phyloP scores from a whole-genome alignment of 37 sponge, comb jelly and placozoan species.

The Halisarca cf. caerulea region DNA sequence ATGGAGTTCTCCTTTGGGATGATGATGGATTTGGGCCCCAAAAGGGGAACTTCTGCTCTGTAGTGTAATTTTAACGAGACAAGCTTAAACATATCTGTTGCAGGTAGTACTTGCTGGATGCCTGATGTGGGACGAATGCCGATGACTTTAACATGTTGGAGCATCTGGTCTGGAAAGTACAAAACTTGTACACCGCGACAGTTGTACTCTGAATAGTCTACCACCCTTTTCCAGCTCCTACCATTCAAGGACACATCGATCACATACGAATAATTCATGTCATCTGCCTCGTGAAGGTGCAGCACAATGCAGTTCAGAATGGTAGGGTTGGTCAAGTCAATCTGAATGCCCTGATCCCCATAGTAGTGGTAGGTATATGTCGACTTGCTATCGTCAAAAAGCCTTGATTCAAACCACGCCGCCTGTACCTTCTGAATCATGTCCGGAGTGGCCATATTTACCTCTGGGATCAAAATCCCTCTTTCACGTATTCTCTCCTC shows the following conservation, averaged over 20 bases:
- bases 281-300: slow-evolving; percentile 10
- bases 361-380: slow-evolving; percentile 25
- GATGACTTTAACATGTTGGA: not conserved
- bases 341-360: slow-evolving; percentile 11
- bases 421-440: not conserved
- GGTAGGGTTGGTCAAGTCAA: slow-evolving; percentile 14
- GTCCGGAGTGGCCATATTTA: slow-evolving; percentile 24
- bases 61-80: slow-evolving; percentile 14
- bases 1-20: slow-evolving; percentile 18
- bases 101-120: not conserved
- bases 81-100: slow-evolving; percentile 23
- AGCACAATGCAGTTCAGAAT: slow-evolving; percentile 24
- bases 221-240: slow-evolving; percentile 70
- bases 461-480: slow-evolving; percentile 11
- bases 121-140: not conserved
- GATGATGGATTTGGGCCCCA: not conserved
- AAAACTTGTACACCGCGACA: slow-evolving; percentile 92
- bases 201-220: slow-evolving; percentile 69
- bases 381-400: not conserved
- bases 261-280: not conserved
- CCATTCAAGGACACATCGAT: slow-evolving; percentile 79
- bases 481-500: not conserved
- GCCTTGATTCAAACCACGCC: slow-evolving; percentile 1
- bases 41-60: not conserved
- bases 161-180: slow-evolving; percentile 50